Percentiles rank a stretch among this genome's conserved stretches.
phyloP scores from a whole-genome alignment of 2,888 invertebrate species.

The Leucania comma region DNA sequence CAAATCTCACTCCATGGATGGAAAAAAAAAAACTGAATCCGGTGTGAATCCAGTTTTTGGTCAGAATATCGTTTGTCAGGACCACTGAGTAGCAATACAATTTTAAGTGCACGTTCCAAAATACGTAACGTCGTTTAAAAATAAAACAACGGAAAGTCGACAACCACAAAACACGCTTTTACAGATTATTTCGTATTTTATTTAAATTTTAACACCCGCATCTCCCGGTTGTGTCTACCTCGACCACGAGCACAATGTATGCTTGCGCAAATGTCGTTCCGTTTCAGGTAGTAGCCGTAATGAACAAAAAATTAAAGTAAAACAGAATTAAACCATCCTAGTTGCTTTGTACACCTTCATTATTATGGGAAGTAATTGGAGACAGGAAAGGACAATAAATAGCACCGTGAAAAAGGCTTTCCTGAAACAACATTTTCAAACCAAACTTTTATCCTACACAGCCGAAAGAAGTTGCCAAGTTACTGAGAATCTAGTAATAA shows the following conservation, averaged over 20 bases:
- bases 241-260: conserved; percentile 40
- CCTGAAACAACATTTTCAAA: not conserved
- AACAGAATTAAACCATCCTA: conserved; percentile 24
- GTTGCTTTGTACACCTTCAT: not conserved
- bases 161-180: conserved; percentile 10
- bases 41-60: too few relatives aligned
- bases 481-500: not conserved
- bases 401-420: not conserved
- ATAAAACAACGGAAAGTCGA: conserved; percentile 8
- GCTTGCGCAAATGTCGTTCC: conserved; percentile 37
- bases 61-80: too few relatives aligned
- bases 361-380: not conserved
- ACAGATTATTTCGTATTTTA: conserved; percentile 45
- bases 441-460: not conserved
- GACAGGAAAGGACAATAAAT: not conserved
- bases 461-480: not conserved
- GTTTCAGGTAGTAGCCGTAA: conserved; percentile 33
- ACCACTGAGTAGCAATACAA: not conserved
- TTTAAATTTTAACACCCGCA: conserved; percentile 51
- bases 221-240: conserved; percentile 22
- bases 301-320: conserved; percentile 34
- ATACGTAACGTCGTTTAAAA: not conserved
- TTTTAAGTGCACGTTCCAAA: not conserved
- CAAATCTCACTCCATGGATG: too few relatives aligned
- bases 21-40: too few relatives aligned